Conservation (phyloP, 2,888 invertebrate genomes). For the Plemyria rubiginata region DNA sequence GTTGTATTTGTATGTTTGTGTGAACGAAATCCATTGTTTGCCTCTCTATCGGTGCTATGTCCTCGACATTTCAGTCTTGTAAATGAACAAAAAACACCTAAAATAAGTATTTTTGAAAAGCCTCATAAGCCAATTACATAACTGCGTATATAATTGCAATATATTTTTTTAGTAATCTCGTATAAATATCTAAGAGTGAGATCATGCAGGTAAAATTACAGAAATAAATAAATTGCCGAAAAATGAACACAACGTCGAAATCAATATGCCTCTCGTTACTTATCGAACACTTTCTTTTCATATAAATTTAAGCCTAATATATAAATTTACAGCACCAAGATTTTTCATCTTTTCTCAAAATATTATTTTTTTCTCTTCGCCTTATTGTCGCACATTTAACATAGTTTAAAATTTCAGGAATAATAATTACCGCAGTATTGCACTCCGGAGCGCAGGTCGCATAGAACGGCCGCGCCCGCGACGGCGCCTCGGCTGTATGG, state of each 20-base stretch:
- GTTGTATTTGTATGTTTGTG: conserved; percentile 46
- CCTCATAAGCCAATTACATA: conserved; percentile 83
- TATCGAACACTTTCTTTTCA: conserved; percentile 80
- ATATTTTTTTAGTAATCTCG: conserved; percentile 80
- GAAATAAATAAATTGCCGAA: conserved; percentile 82
- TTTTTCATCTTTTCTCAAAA: conserved; percentile 83
- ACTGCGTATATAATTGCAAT: conserved; percentile 73
- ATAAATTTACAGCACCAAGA: conserved; percentile 85
- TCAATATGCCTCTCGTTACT: conserved; percentile 82
- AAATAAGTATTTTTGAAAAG: conserved; percentile 76
- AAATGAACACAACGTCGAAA: conserved; percentile 82
- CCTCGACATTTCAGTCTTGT: conserved; percentile 76
- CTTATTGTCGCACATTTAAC: conserved; percentile 84
- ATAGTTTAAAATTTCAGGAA: conserved; percentile 81
- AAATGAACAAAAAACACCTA: conserved; percentile 72
- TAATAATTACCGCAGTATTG: conserved; percentile 79
- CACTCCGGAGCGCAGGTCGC: conserved; percentile 55
- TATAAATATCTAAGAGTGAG: conserved; percentile 84
- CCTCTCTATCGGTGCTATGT: conserved; percentile 75
- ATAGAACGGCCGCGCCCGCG: background rate
- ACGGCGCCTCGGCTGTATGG: conserved; percentile 48
- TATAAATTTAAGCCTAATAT: conserved; percentile 84
- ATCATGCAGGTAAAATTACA: conserved; percentile 81
- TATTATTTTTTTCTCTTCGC: conserved; percentile 79
- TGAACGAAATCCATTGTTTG: conserved; percentile 54